Evolutionary conservation across 1,140 invertebrate genomes (phyloP).

Genomic region (Pectinophora gossypiella): DNA sequence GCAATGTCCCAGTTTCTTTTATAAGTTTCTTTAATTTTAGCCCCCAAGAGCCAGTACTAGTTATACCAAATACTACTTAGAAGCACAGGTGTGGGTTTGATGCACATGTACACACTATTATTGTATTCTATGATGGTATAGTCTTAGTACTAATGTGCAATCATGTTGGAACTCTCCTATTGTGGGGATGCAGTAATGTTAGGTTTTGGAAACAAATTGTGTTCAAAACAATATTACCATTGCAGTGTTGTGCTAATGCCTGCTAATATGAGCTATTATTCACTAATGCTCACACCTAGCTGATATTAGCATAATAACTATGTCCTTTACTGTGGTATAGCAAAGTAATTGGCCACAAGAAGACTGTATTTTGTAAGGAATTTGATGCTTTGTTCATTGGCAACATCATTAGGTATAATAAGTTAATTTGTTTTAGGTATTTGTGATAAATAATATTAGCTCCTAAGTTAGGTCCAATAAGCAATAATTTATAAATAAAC

Average conservation of each 20-base stretch:
- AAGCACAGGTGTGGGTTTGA: no score
- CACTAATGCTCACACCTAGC: not conserved
- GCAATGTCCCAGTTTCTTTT: no score
- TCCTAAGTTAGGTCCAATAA: constrained; percentile 8
- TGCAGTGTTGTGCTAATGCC: no score
- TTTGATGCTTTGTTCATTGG: not conserved
- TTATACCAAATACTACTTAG: no score
- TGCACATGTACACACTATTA: no score
- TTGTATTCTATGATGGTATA: no score
- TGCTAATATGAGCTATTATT: not conserved
- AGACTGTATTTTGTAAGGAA: not conserved
- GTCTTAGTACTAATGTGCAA: no score
- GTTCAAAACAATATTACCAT: not conserved
- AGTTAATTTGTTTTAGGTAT: constrained; percentile 1
- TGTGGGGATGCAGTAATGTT: no score
- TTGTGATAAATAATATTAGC: constrained; percentile 27
- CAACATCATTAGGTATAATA: not conserved
- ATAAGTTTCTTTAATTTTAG: no score
- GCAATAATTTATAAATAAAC: constrained; percentile 14
- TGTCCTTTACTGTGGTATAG: not conserved
- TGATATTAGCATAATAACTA: not conserved
- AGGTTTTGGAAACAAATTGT: no score
- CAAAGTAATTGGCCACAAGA: not conserved
- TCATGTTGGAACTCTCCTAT: no score
- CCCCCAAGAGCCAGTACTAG: no score